Evolutionary conservation across 2,797 vertebrate species (phyloP).

Genomic region (Paramormyrops hopkinsi): DNA sequence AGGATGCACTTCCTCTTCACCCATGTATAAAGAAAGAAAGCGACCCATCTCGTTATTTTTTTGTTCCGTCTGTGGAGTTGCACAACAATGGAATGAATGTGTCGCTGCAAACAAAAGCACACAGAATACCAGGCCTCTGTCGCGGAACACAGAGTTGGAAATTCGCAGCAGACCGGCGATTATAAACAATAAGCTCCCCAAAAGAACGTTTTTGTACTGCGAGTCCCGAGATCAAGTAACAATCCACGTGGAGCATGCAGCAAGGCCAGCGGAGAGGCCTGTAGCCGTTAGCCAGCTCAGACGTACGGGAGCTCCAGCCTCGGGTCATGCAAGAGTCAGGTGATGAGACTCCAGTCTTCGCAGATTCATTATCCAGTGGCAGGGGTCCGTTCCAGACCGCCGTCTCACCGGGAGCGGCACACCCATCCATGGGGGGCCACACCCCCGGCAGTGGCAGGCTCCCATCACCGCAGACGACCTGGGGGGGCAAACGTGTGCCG

Average conservation of each 20-base stretch:
- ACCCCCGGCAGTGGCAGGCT: background rate
- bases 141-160: background rate
- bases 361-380: background rate
- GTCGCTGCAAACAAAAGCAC: background rate
- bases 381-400: background rate
- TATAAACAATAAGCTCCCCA: background rate
- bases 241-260: background rate
- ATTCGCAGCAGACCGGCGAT: background rate
- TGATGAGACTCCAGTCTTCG: background rate
- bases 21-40: background rate
- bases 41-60: background rate
- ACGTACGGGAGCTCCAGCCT: background rate
- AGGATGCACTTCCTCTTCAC: background rate
- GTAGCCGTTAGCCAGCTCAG: background rate
- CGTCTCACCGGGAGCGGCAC: background rate
- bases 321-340: no score
- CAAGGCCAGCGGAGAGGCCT: background rate
- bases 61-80: background rate
- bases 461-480: background rate
- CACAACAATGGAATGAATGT: background rate
- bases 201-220: background rate
- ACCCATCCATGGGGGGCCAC: background rate
- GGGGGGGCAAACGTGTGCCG: background rate
- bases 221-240: background rate
- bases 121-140: background rate